Evolutionary conservation across 2,888 invertebrate genomes (phyloP), one percentile per base, ranked within the genome.

Genomic region (Anoncus sp.): DNA sequence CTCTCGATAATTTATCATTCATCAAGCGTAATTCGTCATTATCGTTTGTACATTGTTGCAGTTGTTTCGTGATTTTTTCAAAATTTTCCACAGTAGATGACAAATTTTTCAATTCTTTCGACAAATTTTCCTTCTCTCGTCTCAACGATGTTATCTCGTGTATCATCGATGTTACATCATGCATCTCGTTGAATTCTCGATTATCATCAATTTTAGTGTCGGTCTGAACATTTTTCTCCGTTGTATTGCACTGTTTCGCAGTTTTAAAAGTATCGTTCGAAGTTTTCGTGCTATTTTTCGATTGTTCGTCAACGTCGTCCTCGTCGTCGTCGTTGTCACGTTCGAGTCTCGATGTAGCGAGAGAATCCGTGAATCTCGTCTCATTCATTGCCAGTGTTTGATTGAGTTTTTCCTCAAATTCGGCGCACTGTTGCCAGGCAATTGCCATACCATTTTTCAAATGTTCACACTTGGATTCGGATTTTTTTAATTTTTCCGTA

Each of bases 341-440:
- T n/a, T 77, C 73, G 22, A 59, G 14, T 45, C 60, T 51, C 43
- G 63, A 66, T 0, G 24, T 18, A 1, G 38, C 74, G 0, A 71
- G 16, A 3, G 78, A 79, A 45, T 81, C 82, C 6, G 45, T 63
- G 43, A 57, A 67, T 65, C 57, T 66, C n/a, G 78, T 75, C 20
- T 81, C 80, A 66, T 82, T 81, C 35, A 79, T 60, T 4, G 75
- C 66, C 20, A 80, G 65, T 0, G 88, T 87, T 60, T 87, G 85
- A 83, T 87, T 88, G 6, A 90, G 75, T 65, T 84, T 87, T 67
- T 87, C 87, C 55, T 89, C 88, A 7, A 88, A 85, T 24, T 88
- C 86, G 0, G 90, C 85, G 53, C 91, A 91, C n/a, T 90, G 89
- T 3, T 87, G 84, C 86, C 90, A 91, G 6, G 91, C 91, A 0